phyloP scores from a whole-genome alignment of 2,113 vertebrate genomes.

The Rhadina sibilatrix region DNA sequence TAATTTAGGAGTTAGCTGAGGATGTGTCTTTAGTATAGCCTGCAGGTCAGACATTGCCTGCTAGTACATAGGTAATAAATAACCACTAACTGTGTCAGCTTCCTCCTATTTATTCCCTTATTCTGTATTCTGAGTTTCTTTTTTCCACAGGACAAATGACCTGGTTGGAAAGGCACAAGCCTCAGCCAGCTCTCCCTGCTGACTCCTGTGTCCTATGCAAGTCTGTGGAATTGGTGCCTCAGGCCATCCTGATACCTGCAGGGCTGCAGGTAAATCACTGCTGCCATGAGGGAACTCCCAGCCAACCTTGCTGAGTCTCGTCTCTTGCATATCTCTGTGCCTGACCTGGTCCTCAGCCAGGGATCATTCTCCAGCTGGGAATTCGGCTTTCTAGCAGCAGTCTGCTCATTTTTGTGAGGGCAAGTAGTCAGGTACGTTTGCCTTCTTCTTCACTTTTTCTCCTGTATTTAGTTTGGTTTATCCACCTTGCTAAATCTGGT shows the following conservation, averaged over 20 bases:
- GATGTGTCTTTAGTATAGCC: not conserved
- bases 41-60: not conserved
- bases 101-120: not conserved
- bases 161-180: not conserved
- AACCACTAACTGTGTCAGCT: not conserved
- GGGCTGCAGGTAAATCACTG: constrained; percentile 2
- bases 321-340: not conserved
- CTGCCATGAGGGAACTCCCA: not conserved
- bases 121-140: not conserved
- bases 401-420: not conserved
- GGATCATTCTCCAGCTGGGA: not conserved
- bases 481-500: not conserved
- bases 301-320: not conserved
- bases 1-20: not conserved
- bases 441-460: not conserved
- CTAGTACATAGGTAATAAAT: constrained; percentile 30
- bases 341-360: not conserved
- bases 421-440: fast-evolving
- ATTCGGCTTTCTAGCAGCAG: not conserved
- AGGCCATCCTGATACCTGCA: not conserved
- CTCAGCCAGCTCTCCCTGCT: not conserved
- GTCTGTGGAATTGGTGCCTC: not conserved
- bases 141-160: not conserved
- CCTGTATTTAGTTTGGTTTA: not conserved
- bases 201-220: not conserved